Evolutionary conservation across 2,113 vertebrate species (phyloP).

Genomic region (Benitochromis conjunctus): DNA sequence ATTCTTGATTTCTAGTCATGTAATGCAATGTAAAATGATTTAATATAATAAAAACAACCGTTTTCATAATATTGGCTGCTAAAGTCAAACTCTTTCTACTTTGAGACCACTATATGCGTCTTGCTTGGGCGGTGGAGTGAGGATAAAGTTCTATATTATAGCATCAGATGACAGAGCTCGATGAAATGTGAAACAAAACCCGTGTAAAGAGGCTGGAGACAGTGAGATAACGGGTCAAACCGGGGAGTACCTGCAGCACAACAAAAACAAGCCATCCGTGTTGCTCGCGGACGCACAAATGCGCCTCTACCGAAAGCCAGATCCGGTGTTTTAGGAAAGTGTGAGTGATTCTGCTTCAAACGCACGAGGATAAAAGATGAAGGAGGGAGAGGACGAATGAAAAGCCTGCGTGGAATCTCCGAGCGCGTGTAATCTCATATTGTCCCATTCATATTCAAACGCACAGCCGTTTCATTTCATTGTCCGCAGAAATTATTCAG

Average conservation of each 20-base stretch:
- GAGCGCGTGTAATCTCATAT: constrained; percentile 23
- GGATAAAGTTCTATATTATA: neutral
- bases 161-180: neutral
- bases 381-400: neutral
- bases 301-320: neutral
- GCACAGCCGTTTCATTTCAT: constrained; percentile 42
- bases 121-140: neutral
- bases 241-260: fast-evolving
- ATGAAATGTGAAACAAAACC: neutral
- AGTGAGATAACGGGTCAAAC: neutral
- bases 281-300: neutral
- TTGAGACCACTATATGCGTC: fast-evolving
- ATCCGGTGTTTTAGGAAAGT: neutral
- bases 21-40: fast-evolving
- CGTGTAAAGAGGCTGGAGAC: neutral
- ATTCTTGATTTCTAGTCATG: neutral
- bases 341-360: neutral
- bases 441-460: constrained; percentile 48
- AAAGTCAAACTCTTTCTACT: neutral
- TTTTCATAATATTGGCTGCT: neutral
- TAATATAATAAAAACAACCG: fast-evolving
- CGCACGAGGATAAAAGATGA: neutral
- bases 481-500: constrained; percentile 66
- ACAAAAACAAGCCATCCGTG: neutral
- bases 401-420: neutral